Conservation (phyloP, 2,888 invertebrate genomes). For the Latrodectus elegans region DNA sequence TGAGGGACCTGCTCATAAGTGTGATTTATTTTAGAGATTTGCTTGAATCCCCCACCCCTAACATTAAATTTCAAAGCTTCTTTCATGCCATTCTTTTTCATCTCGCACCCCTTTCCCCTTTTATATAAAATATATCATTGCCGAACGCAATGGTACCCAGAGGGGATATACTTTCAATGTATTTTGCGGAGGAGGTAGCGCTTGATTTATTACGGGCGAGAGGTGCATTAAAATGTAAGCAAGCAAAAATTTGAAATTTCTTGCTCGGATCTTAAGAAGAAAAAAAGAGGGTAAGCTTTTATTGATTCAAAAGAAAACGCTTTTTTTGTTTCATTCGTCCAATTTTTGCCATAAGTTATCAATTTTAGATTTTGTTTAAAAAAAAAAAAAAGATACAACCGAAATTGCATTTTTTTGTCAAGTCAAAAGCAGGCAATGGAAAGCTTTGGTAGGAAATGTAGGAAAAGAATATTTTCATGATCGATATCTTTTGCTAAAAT, state of each 20-base stretch:
- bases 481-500: too few species aligned
- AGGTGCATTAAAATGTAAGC: slow-evolving; percentile 55
- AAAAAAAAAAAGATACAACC: too few species aligned
- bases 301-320: slow-evolving; percentile 20
- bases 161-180: slow-evolving; percentile 34
- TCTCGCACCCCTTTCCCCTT: slow-evolving; percentile 8
- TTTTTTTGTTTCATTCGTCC: slow-evolving; percentile 12
- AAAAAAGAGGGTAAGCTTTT: slow-evolving; percentile 13
- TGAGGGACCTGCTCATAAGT: slow-evolving; percentile 34
- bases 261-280: neutral
- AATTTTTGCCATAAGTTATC: slow-evolving; percentile 50
- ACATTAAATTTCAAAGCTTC: slow-evolving; percentile 16
- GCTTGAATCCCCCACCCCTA: slow-evolving; percentile 13
- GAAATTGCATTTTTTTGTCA: too few species aligned
- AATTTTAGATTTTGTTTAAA: slow-evolving; percentile 49
- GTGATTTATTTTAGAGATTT: slow-evolving; percentile 49
- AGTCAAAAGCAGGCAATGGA: too few species aligned
- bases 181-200: neutral
- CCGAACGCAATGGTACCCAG: slow-evolving; percentile 42
- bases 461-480: too few species aligned
- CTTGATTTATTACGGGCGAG: slow-evolving; percentile 50
- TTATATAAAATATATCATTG: slow-evolving; percentile 53
- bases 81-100: slow-evolving; percentile 11
- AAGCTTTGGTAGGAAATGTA: too few species aligned
- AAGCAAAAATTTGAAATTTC: slow-evolving; percentile 10